phyloP scores from a whole-genome alignment of 2,797 vertebrate species.

The Acrocephalus scirpaceus region DNA sequence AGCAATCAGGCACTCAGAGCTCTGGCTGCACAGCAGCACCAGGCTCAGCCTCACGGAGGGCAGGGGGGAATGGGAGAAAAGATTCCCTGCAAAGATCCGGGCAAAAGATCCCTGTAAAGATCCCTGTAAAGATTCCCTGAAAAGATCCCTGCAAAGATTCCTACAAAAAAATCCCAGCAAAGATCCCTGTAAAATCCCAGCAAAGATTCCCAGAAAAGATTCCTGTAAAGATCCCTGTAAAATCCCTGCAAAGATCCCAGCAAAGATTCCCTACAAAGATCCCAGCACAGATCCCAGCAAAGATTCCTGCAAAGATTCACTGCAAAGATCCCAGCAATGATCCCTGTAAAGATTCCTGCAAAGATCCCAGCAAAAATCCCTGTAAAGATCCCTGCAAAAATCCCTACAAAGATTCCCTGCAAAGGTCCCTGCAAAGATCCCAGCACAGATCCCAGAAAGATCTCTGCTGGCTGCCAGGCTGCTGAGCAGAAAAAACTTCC shows the following conservation, averaged over 20 bases:
- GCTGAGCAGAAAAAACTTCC: not conserved
- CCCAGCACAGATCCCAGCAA: too few relatives aligned
- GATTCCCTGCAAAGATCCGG: not conserved
- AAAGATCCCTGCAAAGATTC: not conserved
- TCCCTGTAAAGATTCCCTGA: not conserved
- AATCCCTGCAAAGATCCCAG: not conserved
- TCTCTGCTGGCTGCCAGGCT: not conserved
- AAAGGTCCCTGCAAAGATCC: not conserved
- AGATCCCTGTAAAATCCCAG: too few relatives aligned
- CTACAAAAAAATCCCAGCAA: not conserved
- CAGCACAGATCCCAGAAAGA: too few relatives aligned
- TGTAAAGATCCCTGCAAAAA: too few relatives aligned
- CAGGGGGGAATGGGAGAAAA: not conserved
- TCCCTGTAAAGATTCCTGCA: too few relatives aligned
- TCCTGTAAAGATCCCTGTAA: too few relatives aligned
- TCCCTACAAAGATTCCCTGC: not conserved
- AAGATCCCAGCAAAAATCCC: not conserved
- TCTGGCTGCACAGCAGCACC: not conserved
- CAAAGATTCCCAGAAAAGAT: too few relatives aligned
- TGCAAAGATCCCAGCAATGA: not conserved
- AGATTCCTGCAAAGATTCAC: too few relatives aligned
- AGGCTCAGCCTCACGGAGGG: not conserved
- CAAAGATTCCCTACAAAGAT: not conserved
- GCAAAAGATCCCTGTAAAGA: not conserved
- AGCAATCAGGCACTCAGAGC: not conserved